Percentiles rank a stretch among this genome's conserved stretches.
These are phyloP conservation scores for Synanthedon formicaeformis DNA, from an alignment of 2,888 invertebrate species.

Conservation along the genomic window DNA sequence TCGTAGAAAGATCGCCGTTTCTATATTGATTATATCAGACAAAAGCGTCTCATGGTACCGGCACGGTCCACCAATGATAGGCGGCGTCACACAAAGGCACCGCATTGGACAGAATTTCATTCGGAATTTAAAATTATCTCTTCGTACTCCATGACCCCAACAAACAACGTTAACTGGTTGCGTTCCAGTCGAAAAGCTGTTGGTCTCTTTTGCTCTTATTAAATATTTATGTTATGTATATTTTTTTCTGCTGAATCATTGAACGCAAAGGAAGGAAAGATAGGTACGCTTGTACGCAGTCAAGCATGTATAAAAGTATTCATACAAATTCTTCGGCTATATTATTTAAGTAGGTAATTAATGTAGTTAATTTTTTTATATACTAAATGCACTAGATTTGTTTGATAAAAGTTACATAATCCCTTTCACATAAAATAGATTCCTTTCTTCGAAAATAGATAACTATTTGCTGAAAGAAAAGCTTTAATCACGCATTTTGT, in stretches of 20 bases:
- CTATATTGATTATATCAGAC: constrained; percentile 44
- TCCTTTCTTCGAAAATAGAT: no score
- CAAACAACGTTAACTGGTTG: constrained; percentile 29
- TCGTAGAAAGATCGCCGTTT: constrained; percentile 12
- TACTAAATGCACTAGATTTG: no score
- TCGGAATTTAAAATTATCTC: constrained; percentile 53
- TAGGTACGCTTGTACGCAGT: neutral
- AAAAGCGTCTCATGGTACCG: constrained; percentile 31
- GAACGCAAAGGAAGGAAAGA: neutral
- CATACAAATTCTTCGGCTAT: neutral
- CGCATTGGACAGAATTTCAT: constrained; percentile 62
- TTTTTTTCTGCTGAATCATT: constrained; percentile 11
- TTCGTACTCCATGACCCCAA: constrained; percentile 63
- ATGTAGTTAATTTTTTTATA: no score
- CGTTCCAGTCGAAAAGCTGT: constrained; percentile 23
- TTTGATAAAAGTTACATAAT: no score
- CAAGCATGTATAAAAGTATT: neutral
- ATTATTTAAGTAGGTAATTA: no score
- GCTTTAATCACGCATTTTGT: no score
- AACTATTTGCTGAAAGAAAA: no score
- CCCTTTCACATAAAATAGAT: no score
- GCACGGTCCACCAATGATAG: constrained; percentile 48
- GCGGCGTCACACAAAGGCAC: constrained; percentile 40
- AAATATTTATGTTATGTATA: constrained; percentile 11
- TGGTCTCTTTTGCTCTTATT: constrained; percentile 35